Evolutionary conservation across 1,140 invertebrate genomes (phyloP), one percentile per base, ranked within the genome.

Genomic region (Acromyrmex charruanus): DNA sequence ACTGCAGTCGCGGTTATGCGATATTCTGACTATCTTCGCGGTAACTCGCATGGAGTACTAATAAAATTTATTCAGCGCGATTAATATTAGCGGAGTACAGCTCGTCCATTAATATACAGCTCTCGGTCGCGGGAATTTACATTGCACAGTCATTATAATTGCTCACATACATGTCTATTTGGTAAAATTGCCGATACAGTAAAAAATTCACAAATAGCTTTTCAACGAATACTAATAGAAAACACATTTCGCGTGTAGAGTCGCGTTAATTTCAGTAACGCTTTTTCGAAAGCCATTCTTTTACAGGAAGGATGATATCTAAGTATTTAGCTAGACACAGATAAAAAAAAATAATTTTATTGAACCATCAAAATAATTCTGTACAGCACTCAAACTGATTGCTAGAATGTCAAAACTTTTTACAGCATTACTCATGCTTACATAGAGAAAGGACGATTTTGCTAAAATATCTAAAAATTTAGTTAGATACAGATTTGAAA

Each of bases 1-100:
- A 84, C 55, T 61, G 69, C 53, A 82, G 55, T 12, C 80, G 80
- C 68, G 80, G 80, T 84, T 84, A 84, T 75, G 69, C 69, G 80
- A 75, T 75, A 84, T 84, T 84, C 44, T 58, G 79, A 81, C 79
- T 81, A 81, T 81, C 79, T 81, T 81, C 66, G 35, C 79, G 79
- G 79, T 58, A 71, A n/a, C 39, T 84, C 68, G 55, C 69, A 49
- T 28, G 69, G 55, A 75, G 75, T 84, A 84, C 69, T 75, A 84
- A 84, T 61, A 82, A 82, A 82, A 84, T 84, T 84, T 84, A 63
- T 84, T 75, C 69, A 75, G 55, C 55, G 31, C 39, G 18, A 55
- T 75, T 84, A 84, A 75, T 84, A 84, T 84, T 74, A 58, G 44
- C 55, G 55, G 18, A 74, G 69, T 84, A 61, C 68, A 84, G 69